These are phyloP conservation scores for Danio kyathit DNA, from an alignment of 2,797 vertebrate genomes.

Conservation along the genomic window DNA sequence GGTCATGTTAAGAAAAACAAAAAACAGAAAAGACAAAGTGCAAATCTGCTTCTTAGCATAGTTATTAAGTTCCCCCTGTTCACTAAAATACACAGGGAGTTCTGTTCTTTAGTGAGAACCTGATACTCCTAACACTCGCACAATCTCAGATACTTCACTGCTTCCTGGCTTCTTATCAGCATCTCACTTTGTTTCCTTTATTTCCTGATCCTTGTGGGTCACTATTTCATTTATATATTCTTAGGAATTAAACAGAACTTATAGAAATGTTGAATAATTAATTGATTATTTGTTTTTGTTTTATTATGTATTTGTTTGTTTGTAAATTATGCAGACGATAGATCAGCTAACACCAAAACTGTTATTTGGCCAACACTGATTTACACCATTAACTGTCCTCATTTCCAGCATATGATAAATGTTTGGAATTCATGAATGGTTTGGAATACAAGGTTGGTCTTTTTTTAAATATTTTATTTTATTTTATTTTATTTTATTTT, in stretches of 20 bases:
- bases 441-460: too few relatives aligned
- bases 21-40: background rate
- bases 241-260: background rate
- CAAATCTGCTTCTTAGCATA: background rate
- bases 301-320: too few relatives aligned
- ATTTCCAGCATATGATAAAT: too few relatives aligned
- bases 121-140: background rate
- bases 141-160: background rate
- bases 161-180: conserved; percentile 4
- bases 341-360: too few relatives aligned
- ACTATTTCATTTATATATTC: background rate
- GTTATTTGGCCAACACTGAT: too few relatives aligned
- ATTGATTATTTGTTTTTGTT: too few relatives aligned
- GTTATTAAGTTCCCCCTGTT: background rate
- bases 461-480: too few relatives aligned
- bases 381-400: too few relatives aligned
- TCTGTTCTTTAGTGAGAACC: conserved; percentile 25
- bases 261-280: background rate
- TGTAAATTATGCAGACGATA: too few relatives aligned
- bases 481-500: too few relatives aligned
- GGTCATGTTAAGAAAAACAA: background rate
- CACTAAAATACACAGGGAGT: background rate
- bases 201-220: background rate
- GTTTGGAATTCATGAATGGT: too few relatives aligned
- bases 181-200: background rate